Evolutionary conservation across 2,113 vertebrate species (phyloP), one percentile per base, ranked within the genome.

Genomic region (Corythaixoides concolor): DNA sequence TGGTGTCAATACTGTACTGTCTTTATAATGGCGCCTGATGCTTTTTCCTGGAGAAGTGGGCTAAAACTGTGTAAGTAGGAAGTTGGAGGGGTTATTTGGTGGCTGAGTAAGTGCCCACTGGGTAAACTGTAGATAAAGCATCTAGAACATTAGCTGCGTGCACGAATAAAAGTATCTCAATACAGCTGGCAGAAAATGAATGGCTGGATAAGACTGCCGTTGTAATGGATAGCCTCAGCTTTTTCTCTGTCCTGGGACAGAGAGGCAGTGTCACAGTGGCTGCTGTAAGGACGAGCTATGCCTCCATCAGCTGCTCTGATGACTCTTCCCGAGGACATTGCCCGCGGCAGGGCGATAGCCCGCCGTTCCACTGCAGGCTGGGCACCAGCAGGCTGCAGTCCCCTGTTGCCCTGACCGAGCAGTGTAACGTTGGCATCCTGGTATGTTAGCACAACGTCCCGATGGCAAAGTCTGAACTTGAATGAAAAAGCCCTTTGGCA

Each of bases 1-100:
- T 95, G 77, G 89, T 94, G 92, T 95, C 84, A 91, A 47, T 79
- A 69, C 28, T 59, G 26, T 80, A 43, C 89, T 89, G 81, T 69
- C 89, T 95, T 94, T 88, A 55, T 89, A 93, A 89, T 88, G 63
- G 55, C 55, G 63, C 30, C 90, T 89, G 45, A 53, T 85, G 72
- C 15, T 78, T 96, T 78, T 95, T 94, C 64, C 66, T 83, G 55
- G 59, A 96, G 55, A 28, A 93, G 37, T 20, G 27, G 49, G 68
- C 32, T 93, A 85, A 91, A 93, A 74, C 66, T 53, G 27, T 79
- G 19, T 56, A 62, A 93, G 86, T 75, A 76, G 23, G 50, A 82
- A 91, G 73, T 50, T 64, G 69, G 50, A 96, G 55, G 73, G 62
- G 22, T 93, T 95, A 82, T 92, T 87, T 89, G 81, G n/a, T 81